These are phyloP conservation scores for Drosophila mercatorum DNA, from an alignment of 2,888 invertebrate genomes.

Conservation along the genomic window DNA sequence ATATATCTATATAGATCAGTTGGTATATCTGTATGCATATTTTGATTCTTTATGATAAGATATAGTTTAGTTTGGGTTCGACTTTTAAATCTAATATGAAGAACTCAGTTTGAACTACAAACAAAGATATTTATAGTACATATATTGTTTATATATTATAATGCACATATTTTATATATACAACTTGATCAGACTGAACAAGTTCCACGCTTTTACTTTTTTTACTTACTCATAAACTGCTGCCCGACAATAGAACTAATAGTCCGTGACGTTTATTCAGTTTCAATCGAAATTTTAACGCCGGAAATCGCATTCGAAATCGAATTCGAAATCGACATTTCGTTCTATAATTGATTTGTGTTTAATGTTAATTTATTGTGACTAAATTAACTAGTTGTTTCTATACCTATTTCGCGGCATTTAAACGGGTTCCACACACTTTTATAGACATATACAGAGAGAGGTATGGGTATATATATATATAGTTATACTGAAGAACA, in stretches of 20 bases:
- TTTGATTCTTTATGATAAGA: too few relatives aligned
- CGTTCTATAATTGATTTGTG: constrained; percentile 51
- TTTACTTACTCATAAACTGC: background rate
- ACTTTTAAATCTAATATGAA: too few relatives aligned
- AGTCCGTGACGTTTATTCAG: constrained; percentile 32
- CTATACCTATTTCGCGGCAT: constrained; percentile 13
- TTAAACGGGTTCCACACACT: constrained; percentile 42
- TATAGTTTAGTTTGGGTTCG: too few relatives aligned
- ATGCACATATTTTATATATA: background rate
- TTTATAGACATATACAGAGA: too few relatives aligned
- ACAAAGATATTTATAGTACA: too few relatives aligned
- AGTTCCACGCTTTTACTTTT: constrained; percentile 19
- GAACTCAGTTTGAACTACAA: too few relatives aligned
- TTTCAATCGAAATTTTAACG: constrained; percentile 43
- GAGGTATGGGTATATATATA: background rate
- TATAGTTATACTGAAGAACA: background rate
- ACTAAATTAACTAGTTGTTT: constrained; percentile 45
- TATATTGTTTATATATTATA: background rate
- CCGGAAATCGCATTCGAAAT: constrained; percentile 65
- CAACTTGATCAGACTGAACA: background rate
- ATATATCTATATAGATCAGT: too few relatives aligned
- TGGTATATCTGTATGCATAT: too few relatives aligned
- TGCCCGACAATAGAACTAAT: constrained; percentile 28
- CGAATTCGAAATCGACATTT: background rate
- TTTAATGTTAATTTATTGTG: constrained; percentile 62